phyloP scores from a whole-genome alignment of 2,888 invertebrate genomes.

The Pandemis corylana region DNA sequence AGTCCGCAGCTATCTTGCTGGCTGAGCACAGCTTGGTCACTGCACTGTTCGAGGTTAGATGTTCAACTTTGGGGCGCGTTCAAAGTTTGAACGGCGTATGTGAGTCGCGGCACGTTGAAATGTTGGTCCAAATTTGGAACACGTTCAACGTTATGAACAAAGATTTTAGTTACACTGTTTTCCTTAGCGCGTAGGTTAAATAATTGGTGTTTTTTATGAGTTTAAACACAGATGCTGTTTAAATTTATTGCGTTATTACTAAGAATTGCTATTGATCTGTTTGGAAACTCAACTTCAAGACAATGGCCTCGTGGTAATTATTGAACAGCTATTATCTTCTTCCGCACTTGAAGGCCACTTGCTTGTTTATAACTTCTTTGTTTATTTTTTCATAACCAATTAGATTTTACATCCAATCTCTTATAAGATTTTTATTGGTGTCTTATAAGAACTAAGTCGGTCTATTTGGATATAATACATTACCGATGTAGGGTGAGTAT shows the following conservation, averaged over 20 bases:
- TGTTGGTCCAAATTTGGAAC: not conserved
- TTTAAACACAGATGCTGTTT: slow-evolving; percentile 8
- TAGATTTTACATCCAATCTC: not conserved
- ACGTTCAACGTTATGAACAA: not conserved
- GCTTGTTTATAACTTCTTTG: slow-evolving; percentile 32
- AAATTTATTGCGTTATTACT: slow-evolving; percentile 17
- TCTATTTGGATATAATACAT: slow-evolving; percentile 1
- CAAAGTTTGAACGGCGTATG: not conserved
- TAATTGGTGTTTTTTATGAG: not conserved
- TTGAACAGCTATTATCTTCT: slow-evolving; percentile 38
- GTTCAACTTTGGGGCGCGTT: slow-evolving; percentile 13
- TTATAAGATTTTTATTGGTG: slow-evolving; percentile 3
- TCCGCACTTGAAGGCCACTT: slow-evolving; percentile 38
- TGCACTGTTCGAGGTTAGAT: slow-evolving; percentile 15
- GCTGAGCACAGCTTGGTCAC: slow-evolving; percentile 54
- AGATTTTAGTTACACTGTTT: slow-evolving; percentile 13
- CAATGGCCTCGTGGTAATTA: slow-evolving; percentile 38
- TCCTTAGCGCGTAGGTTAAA: not conserved
- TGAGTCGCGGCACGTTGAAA: not conserved
- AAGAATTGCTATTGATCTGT: slow-evolving; percentile 34
- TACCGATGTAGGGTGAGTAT: slow-evolving; percentile 17
- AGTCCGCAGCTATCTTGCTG: slow-evolving; percentile 81
- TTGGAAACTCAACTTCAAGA: slow-evolving; percentile 42
- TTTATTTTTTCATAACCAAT: slow-evolving; percentile 26
- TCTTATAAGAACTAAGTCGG: slow-evolving; percentile 6